These are phyloP conservation scores for Atrina japonica DNA, from an alignment of 2,888 invertebrate species.

Conservation along the genomic window DNA sequence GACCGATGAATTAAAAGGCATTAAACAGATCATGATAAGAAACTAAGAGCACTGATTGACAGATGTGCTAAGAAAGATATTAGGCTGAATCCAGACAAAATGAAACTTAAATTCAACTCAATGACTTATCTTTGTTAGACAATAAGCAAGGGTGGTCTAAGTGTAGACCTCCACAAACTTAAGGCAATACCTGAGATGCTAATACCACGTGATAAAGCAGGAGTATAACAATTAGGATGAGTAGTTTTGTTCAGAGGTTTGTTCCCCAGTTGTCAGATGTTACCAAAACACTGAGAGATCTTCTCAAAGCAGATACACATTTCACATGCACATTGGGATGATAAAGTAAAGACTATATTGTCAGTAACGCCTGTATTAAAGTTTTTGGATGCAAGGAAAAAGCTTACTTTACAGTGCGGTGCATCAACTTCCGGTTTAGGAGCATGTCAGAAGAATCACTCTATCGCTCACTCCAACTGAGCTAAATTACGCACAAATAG, in stretches of 20 bases:
- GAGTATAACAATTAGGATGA: conserved; percentile 43
- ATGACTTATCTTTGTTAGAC: conserved; percentile 44
- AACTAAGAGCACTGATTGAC: conserved; percentile 29
- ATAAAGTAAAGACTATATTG: conserved; percentile 40
- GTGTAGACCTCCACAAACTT: conserved; percentile 39
- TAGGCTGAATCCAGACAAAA: conserved; percentile 41
- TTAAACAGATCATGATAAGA: conserved; percentile 10
- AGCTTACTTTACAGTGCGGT: conserved; percentile 40
- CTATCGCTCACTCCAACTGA: conserved; percentile 44
- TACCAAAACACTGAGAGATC: conserved; percentile 33
- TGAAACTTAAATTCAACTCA: conserved; percentile 23
- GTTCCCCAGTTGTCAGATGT: conserved; percentile 40
- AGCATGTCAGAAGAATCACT: conserved; percentile 49
- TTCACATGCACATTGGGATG: conserved; percentile 35
- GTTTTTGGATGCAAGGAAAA: conserved; percentile 7
- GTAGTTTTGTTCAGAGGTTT: conserved; percentile 47
- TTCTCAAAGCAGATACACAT: conserved; percentile 6
- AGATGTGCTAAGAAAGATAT: conserved; percentile 34
- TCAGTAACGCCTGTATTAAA: conserved; percentile 31
- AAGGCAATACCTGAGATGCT: conserved; percentile 39
- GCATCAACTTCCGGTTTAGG: conserved; percentile 45
- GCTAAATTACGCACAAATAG: conserved; percentile 6
- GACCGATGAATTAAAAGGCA: conserved; percentile 34
- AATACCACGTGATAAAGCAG: conserved; percentile 37
- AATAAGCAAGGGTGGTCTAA: conserved; percentile 37